phyloP scores from a whole-genome alignment of 2,797 vertebrate species.

The Basileuterus tristriatus region DNA sequence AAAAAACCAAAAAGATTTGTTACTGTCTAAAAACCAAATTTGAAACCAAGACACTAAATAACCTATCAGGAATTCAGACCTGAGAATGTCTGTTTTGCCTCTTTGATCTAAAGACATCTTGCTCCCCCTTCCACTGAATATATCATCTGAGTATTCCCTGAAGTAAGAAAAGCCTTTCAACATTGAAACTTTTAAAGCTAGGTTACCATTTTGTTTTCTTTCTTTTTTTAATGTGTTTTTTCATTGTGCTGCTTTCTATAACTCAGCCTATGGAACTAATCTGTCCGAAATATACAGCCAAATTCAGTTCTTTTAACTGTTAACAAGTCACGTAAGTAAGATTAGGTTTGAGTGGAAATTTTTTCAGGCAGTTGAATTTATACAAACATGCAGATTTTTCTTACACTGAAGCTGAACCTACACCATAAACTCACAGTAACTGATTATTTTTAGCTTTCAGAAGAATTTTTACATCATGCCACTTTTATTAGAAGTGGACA shows the following conservation, averaged over 20 bases:
- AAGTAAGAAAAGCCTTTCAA: neutral
- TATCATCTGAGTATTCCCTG: neutral
- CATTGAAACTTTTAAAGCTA: neutral
- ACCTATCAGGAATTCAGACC: neutral
- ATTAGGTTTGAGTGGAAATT: neutral
- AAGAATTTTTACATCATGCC: neutral
- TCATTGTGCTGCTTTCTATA: neutral
- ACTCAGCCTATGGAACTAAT: neutral
- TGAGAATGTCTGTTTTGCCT: neutral
- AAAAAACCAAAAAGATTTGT: neutral
- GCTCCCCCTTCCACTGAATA: fast-evolving
- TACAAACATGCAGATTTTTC: neutral
- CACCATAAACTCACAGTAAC: neutral
- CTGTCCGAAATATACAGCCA: neutral
- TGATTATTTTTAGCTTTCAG: neutral
- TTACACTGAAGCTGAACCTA: neutral
- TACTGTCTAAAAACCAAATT: neutral
- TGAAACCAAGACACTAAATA: neutral
- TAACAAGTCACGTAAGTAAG: neutral
- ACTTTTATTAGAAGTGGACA: neutral
- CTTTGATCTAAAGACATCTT: neutral
- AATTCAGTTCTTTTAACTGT: neutral
- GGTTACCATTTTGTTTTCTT: fast-evolving
- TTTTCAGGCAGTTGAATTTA: neutral
- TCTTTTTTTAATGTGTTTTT: neutral